Evolutionary conservation across 2,113 vertebrate genomes (phyloP), one percentile per base, ranked within the genome.

Genomic region (Lampris incognitus): DNA sequence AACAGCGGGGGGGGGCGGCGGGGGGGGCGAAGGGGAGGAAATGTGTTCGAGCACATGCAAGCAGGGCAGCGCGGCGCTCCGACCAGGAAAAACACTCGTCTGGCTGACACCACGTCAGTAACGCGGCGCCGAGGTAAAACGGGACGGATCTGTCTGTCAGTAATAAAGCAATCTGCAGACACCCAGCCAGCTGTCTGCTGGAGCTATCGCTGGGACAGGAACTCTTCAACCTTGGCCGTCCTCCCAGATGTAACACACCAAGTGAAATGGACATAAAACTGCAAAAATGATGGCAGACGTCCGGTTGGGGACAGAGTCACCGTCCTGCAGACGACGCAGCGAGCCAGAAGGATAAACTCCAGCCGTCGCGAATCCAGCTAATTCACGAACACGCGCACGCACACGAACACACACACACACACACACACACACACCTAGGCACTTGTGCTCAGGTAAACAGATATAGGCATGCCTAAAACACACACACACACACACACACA

Each of bases 81-180:
- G 57, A 56, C 52, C 11, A 75, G 59, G 24, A 72, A 69, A 79
- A 79, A 71, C 73, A 88, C 77, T 76, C 74, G 75, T 73, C 80
- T 80, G 74, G 66, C 61, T 82, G 82, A 83, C 78, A 54, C 64
- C 51, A 49, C 83, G 85, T 81, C 84, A 74, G 84, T 80, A 86
- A 71, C 10, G 13, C 44, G 83, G 59, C 71, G 39, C 76, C 56
- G 56, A 13, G 58, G 66, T 75, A 74, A 66, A 80, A 74, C 66
- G 65, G 73, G 39, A 69, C 66, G 88, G 83, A 86, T 87, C 82
- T 78, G 72, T 87, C 82, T 78, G 72, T 85, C 74, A 83, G 79
- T 79, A 58, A 82, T 69, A 60, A 84, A 81, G 40, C 69, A 0
- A 69, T 72, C 9, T 10, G 24, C 39, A 52, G 48, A 62, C 38